Evolutionary conservation across 2,113 vertebrate genomes (phyloP), one percentile per base, ranked within the genome.

Genomic region (Neogale vison): DNA sequence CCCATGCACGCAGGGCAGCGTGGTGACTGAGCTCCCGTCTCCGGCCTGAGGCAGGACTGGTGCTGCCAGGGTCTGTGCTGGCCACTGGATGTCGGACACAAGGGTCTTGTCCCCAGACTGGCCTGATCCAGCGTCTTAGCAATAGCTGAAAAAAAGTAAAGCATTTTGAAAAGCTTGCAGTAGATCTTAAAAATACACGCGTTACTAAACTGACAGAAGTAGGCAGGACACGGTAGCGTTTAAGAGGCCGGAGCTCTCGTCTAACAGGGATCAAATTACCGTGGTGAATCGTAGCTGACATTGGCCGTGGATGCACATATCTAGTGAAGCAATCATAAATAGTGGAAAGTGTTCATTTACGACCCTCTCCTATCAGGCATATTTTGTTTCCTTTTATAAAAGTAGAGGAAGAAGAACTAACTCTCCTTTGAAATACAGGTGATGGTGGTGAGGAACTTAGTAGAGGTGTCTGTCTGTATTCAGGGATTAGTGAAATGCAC

Each of bases 241-340:
- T 69, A 31, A 90, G 74, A 91, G 50, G 74, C 36, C 31, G 82
- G 24, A 39, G 61, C 67, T 24, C 42, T 79, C 42, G 14, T 59
- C 59, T n/a, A 59, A 55, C 3, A 14, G 4, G 2, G 55, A 13
- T 61, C 45, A 39, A 29, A 9, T 65, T 6, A 23, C 20, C 55
- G 3, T 18, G 47, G 1, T 4, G 12, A 83, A 39, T 3, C 52
- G 5, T 45, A 20, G 7, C 24, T 74, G n/a, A 52, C 7, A 6
- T 31, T 47, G 45, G 26, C 42, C 15, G 1, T 24, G 3, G 23
- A 36, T 20, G 23, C 7, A 71, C 14, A 92, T 34, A 15, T 9
- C 42, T 50, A 1, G 3, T 13, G 45, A 29, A 80, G 45, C 34
- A 17, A 6, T 77, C 26, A 6, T 1, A 0, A 29, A 0, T 5